Evolutionary conservation across 2,888 invertebrate genomes (phyloP), one percentile per base, ranked within the genome.

Genomic region (Heteromurus nitidus): DNA sequence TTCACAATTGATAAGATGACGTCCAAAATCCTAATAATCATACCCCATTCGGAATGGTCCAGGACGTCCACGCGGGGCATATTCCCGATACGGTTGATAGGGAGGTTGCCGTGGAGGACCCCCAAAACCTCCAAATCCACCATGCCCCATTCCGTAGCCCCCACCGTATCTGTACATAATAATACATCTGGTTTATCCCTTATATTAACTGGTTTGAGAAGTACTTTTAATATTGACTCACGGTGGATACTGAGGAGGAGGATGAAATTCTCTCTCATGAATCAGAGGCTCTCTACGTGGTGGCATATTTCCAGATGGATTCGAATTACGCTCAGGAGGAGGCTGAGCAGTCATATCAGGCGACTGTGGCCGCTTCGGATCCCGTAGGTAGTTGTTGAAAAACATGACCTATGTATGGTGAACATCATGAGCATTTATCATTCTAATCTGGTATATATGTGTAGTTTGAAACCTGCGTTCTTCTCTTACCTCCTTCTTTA

Each of bases 381-480:
- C 99, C 87, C 93, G 92, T 88, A 93, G 88, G 91, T 98, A 99
- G 89, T 98, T 98, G 90, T 99, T 99, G 91, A 98, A 99, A 90
- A 97, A 99, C 88, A 96, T 93, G 76, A 98, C 92, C 92, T 92
- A 47, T 11, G n/a, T 88, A 83, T 24, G 82, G 36, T 13, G 13
- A 36, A 9, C 13, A 36, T 9, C 36, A 36, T 36, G 13, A 36
- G 36, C 36, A 36, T 36, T 13, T 36, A 9, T 26, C 28, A 64
- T 24, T 1, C 13, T 69, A 18, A 22, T 42, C 3, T 24, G 42
- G 26, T 42, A 42, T 5, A 9, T 36, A 11, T 20, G 9, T 22
- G 13, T 7, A 36, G 53, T 16, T 18, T 18, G 42, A 1, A 42
- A 65, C 20, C n/a, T n/a, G n/a, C n/a, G n/a, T n/a, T n/a, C n/a